Conservation (phyloP, 1,140 invertebrate genomes). For the Drosophila ohnishii region DNA sequence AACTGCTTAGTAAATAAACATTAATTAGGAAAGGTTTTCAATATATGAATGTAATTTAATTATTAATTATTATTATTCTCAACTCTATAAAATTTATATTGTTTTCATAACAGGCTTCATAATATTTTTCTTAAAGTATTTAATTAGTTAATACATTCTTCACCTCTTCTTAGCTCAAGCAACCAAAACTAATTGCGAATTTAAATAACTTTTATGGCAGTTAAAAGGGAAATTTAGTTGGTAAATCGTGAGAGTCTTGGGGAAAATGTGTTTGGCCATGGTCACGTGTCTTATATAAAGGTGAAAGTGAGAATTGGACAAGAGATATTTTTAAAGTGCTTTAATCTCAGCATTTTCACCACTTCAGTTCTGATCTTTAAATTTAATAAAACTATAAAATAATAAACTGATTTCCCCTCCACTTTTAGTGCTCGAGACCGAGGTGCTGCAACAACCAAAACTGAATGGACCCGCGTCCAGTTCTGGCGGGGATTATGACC, state of each 20-base stretch:
- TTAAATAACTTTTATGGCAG: conserved; percentile 7
- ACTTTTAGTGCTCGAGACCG: conserved; percentile 80
- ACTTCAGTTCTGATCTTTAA: conserved; percentile 4
- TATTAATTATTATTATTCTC: background rate
- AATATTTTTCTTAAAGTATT: background rate
- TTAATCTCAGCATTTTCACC: background rate
- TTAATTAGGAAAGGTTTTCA: no score
- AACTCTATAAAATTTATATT: background rate
- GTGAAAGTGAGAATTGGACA: conserved; percentile 22
- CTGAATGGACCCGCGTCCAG: conserved; percentile 55
- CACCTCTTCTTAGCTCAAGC: background rate
- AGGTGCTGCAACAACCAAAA: conserved; percentile 68
- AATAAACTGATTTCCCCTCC: background rate
- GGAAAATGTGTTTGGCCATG: conserved; percentile 21
- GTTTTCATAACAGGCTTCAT: no score
- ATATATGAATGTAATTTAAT: no score
- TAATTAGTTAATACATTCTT: background rate
- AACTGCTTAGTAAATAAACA: background rate
- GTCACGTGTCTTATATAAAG: conserved; percentile 4
- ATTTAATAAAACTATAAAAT: background rate
- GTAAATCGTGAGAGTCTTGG: conserved; percentile 3
- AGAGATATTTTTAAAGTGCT: background rate
- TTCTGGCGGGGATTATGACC: conserved; percentile 60
- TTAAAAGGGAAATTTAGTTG: conserved; percentile 28
- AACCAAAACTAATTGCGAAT: background rate